Evolutionary conservation across 1,140 invertebrate species (phyloP), one percentile per base, ranked within the genome.

Genomic region (Conus betulinus): DNA sequence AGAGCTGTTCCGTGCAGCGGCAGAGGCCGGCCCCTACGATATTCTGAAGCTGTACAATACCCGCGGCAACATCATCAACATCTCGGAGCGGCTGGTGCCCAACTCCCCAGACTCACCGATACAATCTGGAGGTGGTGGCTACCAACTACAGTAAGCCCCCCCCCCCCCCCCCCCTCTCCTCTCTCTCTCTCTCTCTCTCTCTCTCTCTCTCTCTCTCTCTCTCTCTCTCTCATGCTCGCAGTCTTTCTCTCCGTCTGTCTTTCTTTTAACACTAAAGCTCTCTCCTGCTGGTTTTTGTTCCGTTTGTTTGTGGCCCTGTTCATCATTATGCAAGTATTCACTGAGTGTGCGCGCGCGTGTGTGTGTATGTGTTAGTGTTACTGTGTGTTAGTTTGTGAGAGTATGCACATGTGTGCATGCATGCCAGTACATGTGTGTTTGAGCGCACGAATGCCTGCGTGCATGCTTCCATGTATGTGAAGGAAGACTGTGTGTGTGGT

Each of bases 11-110:
- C 89, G 94, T 71, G 90, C 92, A 4, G 94, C 94, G 57, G 94
- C 94, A 25, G 94, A 95, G 87, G 94, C 94, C 0, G 92, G 93
- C 8, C 91, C 92, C 1, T 88, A 93, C 89, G 94, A 95, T 79
- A 94, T 95, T 79, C 92, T 95, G 25, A 95, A 95, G 89, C 89
- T 95, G 53, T 94, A 94, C 88, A 95, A 94, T 85, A 86, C 89
- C 13, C 90, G 96, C 86, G 96, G 96, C 27, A 96, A 96, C 91
- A 95, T 97, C 60, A 93, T 97, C 89, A 97, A 97, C 94, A 97
- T 97, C 92, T 97, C 96, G 71, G 95, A 96, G 15, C 95, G 96
- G 88, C 94, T 97, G 74, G 95, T 95, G 86, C 93, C 96, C 53
- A 97, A 97, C 92, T 96, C 96, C 39, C 95, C 96, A n/a, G 95